Percentiles rank a stretch among this genome's conserved stretches.
These are phyloP conservation scores for Picus viridis DNA, from an alignment of 2,797 vertebrate genomes.

Conservation along the genomic window DNA sequence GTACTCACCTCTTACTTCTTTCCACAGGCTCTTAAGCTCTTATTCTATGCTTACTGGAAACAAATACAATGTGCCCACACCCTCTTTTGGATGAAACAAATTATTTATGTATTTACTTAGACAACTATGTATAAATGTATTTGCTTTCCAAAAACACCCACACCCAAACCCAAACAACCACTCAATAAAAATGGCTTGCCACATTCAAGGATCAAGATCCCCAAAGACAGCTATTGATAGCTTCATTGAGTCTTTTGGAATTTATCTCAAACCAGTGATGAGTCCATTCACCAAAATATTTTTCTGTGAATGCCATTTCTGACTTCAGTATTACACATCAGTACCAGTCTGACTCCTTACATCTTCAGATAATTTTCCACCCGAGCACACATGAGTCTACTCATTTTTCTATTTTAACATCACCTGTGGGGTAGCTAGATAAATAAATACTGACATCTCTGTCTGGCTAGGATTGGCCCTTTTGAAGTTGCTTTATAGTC, in stretches of 20 bases:
- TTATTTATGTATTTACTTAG: not conserved
- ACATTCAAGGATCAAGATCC: not conserved
- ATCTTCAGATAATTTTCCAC: not conserved
- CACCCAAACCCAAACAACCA: not conserved
- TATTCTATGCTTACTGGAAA: not conserved
- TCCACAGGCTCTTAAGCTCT: not conserved
- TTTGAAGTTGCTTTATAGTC: not conserved
- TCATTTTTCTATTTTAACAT: not conserved
- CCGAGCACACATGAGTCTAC: not conserved
- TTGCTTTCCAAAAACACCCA: not conserved
- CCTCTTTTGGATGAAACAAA: not conserved
- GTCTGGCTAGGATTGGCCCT: not conserved
- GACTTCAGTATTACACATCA: not conserved
- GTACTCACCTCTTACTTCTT: not conserved
- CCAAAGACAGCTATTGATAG: not conserved
- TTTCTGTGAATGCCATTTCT: not conserved
- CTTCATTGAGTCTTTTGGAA: not conserved
- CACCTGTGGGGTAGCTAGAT: not conserved
- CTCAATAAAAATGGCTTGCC: not conserved
- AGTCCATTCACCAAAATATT: not conserved
- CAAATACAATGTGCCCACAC: not conserved
- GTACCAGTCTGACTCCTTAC: not conserved
- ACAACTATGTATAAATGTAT: not conserved
- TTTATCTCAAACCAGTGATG: not conserved
- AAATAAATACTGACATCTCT: not conserved